Conservation (phyloP, 2,113 vertebrate species). For the Saccopteryx leptura region DNA sequence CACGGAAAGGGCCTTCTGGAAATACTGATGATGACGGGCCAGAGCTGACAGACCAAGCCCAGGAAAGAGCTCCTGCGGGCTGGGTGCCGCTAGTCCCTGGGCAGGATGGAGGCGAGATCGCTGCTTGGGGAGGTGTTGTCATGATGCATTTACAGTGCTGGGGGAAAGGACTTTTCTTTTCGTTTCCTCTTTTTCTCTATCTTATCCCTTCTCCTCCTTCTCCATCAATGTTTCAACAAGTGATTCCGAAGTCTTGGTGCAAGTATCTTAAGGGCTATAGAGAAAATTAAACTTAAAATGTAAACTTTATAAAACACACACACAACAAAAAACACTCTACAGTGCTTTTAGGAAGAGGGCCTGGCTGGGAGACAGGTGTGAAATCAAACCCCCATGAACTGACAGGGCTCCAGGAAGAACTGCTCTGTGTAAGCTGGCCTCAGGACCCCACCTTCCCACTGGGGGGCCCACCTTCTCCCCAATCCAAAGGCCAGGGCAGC, state of each 20-base stretch:
- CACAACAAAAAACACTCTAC: not conserved
- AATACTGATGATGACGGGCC: not conserved
- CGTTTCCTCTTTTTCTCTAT: not conserved
- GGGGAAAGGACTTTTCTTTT: not conserved
- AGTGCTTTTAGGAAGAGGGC: not conserved
- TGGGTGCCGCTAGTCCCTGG: not conserved
- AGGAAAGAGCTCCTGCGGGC: rapidly evolving
- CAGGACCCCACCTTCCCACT: not conserved
- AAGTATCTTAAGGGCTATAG: not conserved
- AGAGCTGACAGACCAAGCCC: not conserved
- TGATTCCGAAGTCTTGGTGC: not conserved
- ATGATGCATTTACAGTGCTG: not conserved
- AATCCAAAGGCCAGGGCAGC: not conserved
- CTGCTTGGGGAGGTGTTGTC: not conserved
- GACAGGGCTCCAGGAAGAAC: not conserved
- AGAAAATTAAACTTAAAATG: constrained; percentile 27
- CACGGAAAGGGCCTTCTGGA: rapidly evolving
- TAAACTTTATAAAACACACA: not conserved
- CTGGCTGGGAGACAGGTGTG: not conserved
- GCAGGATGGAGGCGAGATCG: rapidly evolving
- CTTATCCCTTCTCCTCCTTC: not conserved
- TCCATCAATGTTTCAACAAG: constrained; percentile 19
- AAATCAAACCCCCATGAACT: not conserved
- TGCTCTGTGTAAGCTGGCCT: rapidly evolving
- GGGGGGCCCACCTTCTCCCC: not conserved